Evolutionary conservation across 2,888 invertebrate genomes (phyloP).

Genomic region (Drosophila sordidapex): DNA sequence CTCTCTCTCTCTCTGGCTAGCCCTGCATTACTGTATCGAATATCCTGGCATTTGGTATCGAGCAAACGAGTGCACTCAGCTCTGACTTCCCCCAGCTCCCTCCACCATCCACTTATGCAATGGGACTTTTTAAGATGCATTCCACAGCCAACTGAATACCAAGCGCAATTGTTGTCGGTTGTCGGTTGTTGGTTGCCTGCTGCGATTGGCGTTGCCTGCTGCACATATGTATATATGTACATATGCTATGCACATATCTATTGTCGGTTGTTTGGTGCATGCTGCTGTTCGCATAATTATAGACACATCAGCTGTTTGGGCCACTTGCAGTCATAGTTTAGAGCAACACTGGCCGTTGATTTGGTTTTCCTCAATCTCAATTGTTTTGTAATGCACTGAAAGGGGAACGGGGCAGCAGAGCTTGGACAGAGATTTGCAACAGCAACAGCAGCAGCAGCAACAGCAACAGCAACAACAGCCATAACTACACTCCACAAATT

Average conservation of each 20-base stretch:
- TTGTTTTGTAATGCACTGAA: conserved; percentile 72
- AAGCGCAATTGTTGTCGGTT: conserved; percentile 42
- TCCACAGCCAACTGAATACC: conserved; percentile 53
- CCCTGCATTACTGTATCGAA: conserved; percentile 70
- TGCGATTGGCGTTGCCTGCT: conserved; percentile 24
- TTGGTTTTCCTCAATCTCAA: conserved; percentile 74
- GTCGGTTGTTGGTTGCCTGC: conserved; percentile 13
- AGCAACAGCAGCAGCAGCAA: neutral
- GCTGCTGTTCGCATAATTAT: conserved; percentile 65
- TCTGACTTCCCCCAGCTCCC: neutral
- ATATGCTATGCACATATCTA: conserved; percentile 7
- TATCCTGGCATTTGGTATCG: conserved; percentile 62
- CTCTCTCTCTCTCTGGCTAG: neutral
- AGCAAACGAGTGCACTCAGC: conserved; percentile 22
- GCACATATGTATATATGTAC: neutral
- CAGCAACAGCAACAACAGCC: conserved; percentile 26
- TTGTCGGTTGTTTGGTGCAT: conserved; percentile 24
- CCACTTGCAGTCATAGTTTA: conserved; percentile 47
- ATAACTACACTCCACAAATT: conserved; percentile 48
- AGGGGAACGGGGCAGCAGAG: neutral
- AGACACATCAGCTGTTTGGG: conserved; percentile 77
- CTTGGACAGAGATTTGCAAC: neutral
- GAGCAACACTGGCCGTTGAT: conserved; percentile 45
- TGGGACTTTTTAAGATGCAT: conserved; percentile 45
- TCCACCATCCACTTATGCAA: conserved; percentile 45